phyloP scores from a whole-genome alignment of 2,888 invertebrate species.

The Synergus japonicus region DNA sequence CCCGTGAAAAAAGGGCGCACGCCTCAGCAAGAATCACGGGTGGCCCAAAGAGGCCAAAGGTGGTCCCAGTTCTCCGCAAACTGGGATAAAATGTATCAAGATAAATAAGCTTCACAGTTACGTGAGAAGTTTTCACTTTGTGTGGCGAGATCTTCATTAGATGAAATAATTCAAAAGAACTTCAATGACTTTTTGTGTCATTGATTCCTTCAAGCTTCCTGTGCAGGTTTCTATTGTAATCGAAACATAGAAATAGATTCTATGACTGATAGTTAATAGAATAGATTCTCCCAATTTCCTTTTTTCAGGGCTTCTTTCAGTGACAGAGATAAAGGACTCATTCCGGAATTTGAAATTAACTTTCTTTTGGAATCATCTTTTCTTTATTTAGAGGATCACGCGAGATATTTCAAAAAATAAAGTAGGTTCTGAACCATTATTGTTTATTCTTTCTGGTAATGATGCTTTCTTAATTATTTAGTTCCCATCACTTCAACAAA shows the following conservation, averaged over 20 bases:
- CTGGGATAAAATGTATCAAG: conserved; percentile 11
- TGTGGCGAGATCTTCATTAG: conserved; percentile 16
- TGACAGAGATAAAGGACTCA: conserved; percentile 39
- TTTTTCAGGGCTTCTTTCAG: not conserved
- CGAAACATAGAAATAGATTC: conserved; percentile 10
- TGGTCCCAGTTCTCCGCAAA: conserved; percentile 38
- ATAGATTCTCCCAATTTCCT: conserved; percentile 1
- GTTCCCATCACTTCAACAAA: too few species aligned
- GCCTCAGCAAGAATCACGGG: conserved; percentile 53
- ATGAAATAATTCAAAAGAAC: conserved; percentile 9
- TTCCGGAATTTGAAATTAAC: conserved; percentile 11
- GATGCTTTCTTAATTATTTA: too few species aligned
- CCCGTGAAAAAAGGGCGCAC: conserved; percentile 54
- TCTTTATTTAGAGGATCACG: too few species aligned
- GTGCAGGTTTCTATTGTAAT: not conserved
- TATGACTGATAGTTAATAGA: not conserved
- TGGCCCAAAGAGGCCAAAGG: conserved; percentile 50
- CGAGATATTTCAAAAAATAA: not conserved
- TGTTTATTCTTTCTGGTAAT: too few species aligned
- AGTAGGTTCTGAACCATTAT: too few species aligned
- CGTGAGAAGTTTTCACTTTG: conserved; percentile 23
- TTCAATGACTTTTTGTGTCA: conserved; percentile 30
- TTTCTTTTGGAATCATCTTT: not conserved
- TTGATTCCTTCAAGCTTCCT: not conserved
- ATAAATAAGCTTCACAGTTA: conserved; percentile 21